These are phyloP conservation scores for Drosophila siamana DNA, from an alignment of 2,888 invertebrate species.

Conservation along the genomic window DNA sequence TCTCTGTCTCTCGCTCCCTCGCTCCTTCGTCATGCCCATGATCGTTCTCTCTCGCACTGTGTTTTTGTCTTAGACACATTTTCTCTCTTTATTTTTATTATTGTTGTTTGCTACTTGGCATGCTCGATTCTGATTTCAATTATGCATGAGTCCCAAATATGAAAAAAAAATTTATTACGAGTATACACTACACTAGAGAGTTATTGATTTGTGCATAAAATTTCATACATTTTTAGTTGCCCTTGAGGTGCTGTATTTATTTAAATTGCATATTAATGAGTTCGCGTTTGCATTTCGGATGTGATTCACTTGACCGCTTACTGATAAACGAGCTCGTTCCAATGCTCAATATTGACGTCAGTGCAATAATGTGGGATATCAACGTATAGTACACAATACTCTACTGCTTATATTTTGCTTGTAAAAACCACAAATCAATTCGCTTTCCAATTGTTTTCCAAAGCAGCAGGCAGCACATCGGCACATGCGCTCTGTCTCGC, in stretches of 20 bases:
- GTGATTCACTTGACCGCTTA: slow-evolving; percentile 34
- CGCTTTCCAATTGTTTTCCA: slow-evolving; percentile 35
- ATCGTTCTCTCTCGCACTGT: slow-evolving; percentile 1
- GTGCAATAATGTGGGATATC: slow-evolving; percentile 17
- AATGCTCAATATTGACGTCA: slow-evolving; percentile 45
- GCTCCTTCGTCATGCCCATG: neutral
- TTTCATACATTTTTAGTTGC: slow-evolving; percentile 1
- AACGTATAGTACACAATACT: slow-evolving; percentile 5
- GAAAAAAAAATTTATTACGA: neutral
- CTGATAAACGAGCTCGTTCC: slow-evolving; percentile 34
- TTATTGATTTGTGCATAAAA: slow-evolving; percentile 11
- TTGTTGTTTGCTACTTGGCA: slow-evolving; percentile 45
- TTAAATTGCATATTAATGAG: slow-evolving; percentile 6
- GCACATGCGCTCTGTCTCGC: slow-evolving; percentile 46
- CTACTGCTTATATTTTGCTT: slow-evolving; percentile 7
- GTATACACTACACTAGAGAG: neutral
- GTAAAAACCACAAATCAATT: slow-evolving; percentile 44
- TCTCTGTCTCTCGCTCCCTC: neutral
- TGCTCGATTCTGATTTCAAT: slow-evolving; percentile 20
- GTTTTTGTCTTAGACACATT: slow-evolving; percentile 6
- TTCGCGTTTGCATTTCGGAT: neutral
- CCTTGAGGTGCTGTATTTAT: slow-evolving; percentile 11
- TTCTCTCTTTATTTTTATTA: slow-evolving; percentile 35
- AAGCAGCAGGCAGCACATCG: neutral
- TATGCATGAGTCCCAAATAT: slow-evolving; percentile 38